Percentiles rank a stretch among this genome's conserved stretches.
Evolutionary conservation across 2,797 vertebrate species (phyloP).

Genomic region (Manis pentadactyla): DNA sequence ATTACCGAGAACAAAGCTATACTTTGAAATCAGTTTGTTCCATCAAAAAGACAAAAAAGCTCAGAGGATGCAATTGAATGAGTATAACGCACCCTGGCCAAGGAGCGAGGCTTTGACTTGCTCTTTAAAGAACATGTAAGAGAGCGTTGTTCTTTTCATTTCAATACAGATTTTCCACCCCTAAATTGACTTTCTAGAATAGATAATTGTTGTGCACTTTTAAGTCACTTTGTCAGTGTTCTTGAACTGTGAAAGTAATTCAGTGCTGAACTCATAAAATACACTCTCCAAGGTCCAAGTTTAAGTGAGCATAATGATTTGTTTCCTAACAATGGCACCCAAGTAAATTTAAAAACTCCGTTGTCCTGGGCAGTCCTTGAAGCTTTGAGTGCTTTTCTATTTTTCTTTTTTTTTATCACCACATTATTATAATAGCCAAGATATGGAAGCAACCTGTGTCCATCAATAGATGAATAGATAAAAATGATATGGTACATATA

Average conservation of each 20-base stretch:
- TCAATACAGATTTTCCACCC: slow-evolving; percentile 34
- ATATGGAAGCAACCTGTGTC: no score
- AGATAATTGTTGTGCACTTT: slow-evolving; percentile 73
- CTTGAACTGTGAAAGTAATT: slow-evolving; percentile 76
- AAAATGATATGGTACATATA: no score
- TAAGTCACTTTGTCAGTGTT: slow-evolving; percentile 77
- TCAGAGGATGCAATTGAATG: slow-evolving; percentile 78
- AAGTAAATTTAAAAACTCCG: slow-evolving; percentile 72
- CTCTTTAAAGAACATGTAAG: slow-evolving; percentile 42
- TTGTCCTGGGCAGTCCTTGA: slow-evolving; percentile 71
- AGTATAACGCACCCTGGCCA: slow-evolving; percentile 80
- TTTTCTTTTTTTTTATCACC: no score
- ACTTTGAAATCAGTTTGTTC: slow-evolving; percentile 85
- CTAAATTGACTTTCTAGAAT: slow-evolving; percentile 70
- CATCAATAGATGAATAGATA: no score
- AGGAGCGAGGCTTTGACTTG: slow-evolving; percentile 40
- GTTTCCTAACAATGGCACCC: slow-evolving; percentile 67
- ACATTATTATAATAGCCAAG: no score
- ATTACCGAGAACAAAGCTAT: slow-evolving; percentile 63
- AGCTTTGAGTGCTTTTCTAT: slow-evolving; percentile 26
- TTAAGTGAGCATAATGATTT: slow-evolving; percentile 75
- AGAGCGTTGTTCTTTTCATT: slow-evolving; percentile 58
- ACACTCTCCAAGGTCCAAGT: slow-evolving; percentile 65
- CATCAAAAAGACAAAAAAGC: slow-evolving; percentile 85
- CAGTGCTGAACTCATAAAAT: slow-evolving; percentile 67